A percentile compares a stretch with the other conserved stretches of the same genome.
Evolutionary conservation across 2,113 vertebrate genomes (phyloP).

Genomic region (Synchiropus splendidus): DNA sequence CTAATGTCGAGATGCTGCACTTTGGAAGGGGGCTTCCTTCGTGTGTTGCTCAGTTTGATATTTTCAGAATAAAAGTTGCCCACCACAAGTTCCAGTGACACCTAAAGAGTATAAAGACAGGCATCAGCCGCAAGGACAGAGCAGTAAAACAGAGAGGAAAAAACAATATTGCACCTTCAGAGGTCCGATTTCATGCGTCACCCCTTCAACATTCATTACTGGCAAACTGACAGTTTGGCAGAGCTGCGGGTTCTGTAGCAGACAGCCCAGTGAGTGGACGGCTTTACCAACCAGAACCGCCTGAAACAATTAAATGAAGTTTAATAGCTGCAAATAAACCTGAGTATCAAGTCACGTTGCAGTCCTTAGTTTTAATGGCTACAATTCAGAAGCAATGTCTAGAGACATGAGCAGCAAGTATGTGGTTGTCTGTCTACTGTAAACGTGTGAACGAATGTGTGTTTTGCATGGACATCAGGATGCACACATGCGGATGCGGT

Average conservation of each 20-base stretch:
- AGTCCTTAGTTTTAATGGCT: too few relatives aligned
- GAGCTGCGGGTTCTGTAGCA: conserved; percentile 71
- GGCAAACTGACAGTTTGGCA: conserved; percentile 61
- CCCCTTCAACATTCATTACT: conserved; percentile 54
- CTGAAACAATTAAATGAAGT: conserved; percentile 55
- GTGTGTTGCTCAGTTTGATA: not conserved
- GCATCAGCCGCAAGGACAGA: too few relatives aligned
- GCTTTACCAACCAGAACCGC: conserved; percentile 72
- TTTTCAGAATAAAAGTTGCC: conserved; percentile 52
- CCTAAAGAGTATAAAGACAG: conserved; percentile 49
- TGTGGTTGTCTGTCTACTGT: too few relatives aligned
- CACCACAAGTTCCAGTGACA: conserved; percentile 73
- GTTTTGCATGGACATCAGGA: not conserved
- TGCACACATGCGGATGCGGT: not conserved
- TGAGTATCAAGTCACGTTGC: too few relatives aligned
- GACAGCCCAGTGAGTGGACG: conserved; percentile 57
- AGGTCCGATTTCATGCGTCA: conserved; percentile 61
- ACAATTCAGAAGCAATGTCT: too few relatives aligned
- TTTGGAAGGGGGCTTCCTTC: conserved; percentile 6
- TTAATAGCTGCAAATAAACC: not conserved
- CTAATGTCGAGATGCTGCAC: not conserved
- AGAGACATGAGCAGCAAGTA: too few relatives aligned
- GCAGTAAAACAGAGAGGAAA: not conserved
- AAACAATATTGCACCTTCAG: conserved; percentile 70
- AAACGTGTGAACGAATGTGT: too few relatives aligned